Base-by-base conservation (phyloP, 2,113 vertebrate species). In the Cyanoderma ruficeps region DNA sequence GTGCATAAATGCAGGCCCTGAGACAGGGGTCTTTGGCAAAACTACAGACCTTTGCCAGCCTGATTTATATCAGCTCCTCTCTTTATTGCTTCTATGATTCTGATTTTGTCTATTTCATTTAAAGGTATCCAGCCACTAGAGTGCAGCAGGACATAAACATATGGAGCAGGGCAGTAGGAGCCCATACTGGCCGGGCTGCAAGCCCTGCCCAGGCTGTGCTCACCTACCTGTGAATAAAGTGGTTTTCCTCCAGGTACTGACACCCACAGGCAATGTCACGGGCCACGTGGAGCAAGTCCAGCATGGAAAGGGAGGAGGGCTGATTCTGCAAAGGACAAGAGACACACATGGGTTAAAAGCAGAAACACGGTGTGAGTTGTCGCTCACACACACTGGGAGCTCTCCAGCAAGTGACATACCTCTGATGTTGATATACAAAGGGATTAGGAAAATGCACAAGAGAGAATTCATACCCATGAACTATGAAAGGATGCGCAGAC, bases 161-260 rank as follows among this genome's bases (percentile, higher is more conserved):
- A 74, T 1, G 19, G 31, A 68, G 56, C 57, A 92, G 92, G 89
- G 55, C 50, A 92, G 37, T 47, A 15, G 0, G 0, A 42, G 25
- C 14, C 52, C 0, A 0, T 47, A 44, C 68, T 63, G 64, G 52
- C 55, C 63, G n/a, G 7, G 35, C 31, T 9, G 44, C 46, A 22
- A 47, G 63, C 15, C 24, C 18, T 59, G 70, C 30, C 57, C 22
- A 10, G 37, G 46, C 50, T 70, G 31, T 21, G 42, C 23, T 22
- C 80, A 81, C 97, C 96, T 89, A 99, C 99, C 99, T 98, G 98
- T 99, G 99, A 91, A 99, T 99, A 96, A 99, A 99, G 93, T 99
- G 99, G 95, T 99, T 99, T 94, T 99, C 99, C 96, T 99, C 99
- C 87, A 99, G 97, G 88, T 99, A 99, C 97, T 99, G 99, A 96